Conservation (phyloP, 2,888 invertebrate species). For the Entomobrya multifasciata region DNA sequence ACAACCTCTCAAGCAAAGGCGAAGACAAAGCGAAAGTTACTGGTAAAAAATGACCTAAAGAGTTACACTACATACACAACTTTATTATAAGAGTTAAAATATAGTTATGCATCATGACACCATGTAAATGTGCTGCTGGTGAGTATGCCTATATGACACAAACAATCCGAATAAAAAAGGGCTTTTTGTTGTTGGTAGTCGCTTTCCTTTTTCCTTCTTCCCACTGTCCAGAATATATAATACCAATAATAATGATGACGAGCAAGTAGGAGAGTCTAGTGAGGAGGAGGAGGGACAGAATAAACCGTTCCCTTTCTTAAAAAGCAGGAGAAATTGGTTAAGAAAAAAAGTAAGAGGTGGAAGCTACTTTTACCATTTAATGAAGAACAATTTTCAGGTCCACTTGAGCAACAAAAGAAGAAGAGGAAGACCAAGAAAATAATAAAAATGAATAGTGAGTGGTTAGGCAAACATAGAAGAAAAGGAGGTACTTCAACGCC, state of each 20-base stretch:
- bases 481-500: not conserved
- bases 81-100: not conserved
- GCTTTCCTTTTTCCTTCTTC: too few species aligned
- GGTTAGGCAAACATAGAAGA: not conserved
- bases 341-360: conserved; percentile 33
- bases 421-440: not conserved
- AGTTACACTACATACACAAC: not conserved
- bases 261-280: too few species aligned
- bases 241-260: too few species aligned
- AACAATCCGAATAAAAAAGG: too few species aligned
- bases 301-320: too few species aligned
- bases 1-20: conserved; percentile 16
- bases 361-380: conserved; percentile 68
- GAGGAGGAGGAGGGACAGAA: conserved; percentile 3
- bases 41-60: not conserved
- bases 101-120: too few species aligned
- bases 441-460: conserved; percentile 13
- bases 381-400: conserved; percentile 67
- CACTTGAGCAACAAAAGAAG: conserved; percentile 44
- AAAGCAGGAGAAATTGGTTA: conserved; percentile 28
- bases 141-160: too few species aligned
- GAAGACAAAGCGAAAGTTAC: not conserved
- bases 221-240: too few species aligned
- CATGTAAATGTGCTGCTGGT: too few species aligned
- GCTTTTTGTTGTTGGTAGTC: not conserved